Evolutionary conservation across 2,113 vertebrate genomes (phyloP).

Genomic region (Oryzias woworae): DNA sequence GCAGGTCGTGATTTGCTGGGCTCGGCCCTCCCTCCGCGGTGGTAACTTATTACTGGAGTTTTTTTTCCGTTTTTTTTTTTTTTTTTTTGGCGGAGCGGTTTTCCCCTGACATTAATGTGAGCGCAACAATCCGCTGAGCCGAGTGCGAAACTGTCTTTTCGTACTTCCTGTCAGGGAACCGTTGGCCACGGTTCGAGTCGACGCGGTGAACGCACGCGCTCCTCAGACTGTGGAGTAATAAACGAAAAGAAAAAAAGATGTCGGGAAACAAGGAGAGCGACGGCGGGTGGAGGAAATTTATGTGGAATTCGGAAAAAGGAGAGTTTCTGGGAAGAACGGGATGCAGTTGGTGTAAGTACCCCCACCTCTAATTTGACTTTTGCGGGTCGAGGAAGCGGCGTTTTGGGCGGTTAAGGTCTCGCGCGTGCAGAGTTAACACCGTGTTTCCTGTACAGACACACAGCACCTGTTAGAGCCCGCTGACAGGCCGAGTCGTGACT

Average conservation of each 20-base stretch:
- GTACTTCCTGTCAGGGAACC: slow-evolving; percentile 50
- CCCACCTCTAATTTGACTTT: background rate
- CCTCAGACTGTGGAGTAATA: background rate
- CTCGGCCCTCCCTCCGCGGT: slow-evolving; percentile 54
- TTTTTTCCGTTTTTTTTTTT: background rate
- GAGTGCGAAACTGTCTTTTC: slow-evolving; percentile 75
- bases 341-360: slow-evolving; percentile 88
- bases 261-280: slow-evolving; percentile 85
- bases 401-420: background rate
- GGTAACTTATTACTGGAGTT: slow-evolving; percentile 72
- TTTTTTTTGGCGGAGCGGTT: slow-evolving; percentile 59
- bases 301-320: slow-evolving; percentile 92
- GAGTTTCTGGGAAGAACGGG: slow-evolving; percentile 91
- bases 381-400: no score
- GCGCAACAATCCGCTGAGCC: slow-evolving; percentile 62
- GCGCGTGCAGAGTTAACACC: background rate
- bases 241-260: slow-evolving; percentile 65
- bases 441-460: slow-evolving; percentile 5
- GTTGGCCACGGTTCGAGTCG: slow-evolving; percentile 19
- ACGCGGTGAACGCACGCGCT: background rate
- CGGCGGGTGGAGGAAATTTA: slow-evolving; percentile 87
- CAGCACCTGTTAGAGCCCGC: slow-evolving; percentile 76
- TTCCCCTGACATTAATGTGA: slow-evolving; percentile 56
- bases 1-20: slow-evolving; percentile 67
- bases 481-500: slow-evolving; percentile 68